Percentiles rank a stretch among this genome's conserved stretches.
Conservation (phyloP, 2,888 invertebrate genomes). For the Autographa gamma region DNA sequence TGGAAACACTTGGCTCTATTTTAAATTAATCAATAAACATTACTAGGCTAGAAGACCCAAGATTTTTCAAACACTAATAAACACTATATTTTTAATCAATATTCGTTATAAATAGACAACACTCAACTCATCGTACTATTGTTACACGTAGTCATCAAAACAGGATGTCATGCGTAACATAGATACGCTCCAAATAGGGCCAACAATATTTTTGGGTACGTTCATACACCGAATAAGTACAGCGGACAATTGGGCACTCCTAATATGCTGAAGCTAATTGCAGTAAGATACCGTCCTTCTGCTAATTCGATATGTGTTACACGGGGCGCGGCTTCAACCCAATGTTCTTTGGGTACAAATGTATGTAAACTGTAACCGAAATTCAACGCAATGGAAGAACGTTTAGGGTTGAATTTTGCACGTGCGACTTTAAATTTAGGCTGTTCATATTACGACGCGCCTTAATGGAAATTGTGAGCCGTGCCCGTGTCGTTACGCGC, state of each 20-base stretch:
- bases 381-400: conserved; percentile 50
- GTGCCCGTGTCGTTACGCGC: conserved; percentile 87
- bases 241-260: conserved; percentile 74
- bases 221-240: conserved; percentile 48
- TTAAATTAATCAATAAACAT: background rate
- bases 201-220: conserved; percentile 41
- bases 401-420: conserved; percentile 71
- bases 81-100: background rate
- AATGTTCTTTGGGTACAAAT: conserved; percentile 69
- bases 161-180: conserved; percentile 38
- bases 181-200: conserved; percentile 37
- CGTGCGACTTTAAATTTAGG: conserved; percentile 70
- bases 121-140: conserved; percentile 12
- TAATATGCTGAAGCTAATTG: conserved; percentile 86
- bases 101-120: conserved; percentile 15
- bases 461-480: conserved; percentile 88
- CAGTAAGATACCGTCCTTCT: conserved; percentile 87
- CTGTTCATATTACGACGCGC: conserved; percentile 72
- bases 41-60: background rate
- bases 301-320: conserved; percentile 88
- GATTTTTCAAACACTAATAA: background rate
- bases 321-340: conserved; percentile 76
- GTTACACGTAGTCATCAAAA: conserved; percentile 31
- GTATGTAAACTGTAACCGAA: conserved; percentile 47
- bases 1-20: background rate